Evolutionary conservation across 2,888 invertebrate species (phyloP).

Genomic region (Leptogaster cylindrica): DNA sequence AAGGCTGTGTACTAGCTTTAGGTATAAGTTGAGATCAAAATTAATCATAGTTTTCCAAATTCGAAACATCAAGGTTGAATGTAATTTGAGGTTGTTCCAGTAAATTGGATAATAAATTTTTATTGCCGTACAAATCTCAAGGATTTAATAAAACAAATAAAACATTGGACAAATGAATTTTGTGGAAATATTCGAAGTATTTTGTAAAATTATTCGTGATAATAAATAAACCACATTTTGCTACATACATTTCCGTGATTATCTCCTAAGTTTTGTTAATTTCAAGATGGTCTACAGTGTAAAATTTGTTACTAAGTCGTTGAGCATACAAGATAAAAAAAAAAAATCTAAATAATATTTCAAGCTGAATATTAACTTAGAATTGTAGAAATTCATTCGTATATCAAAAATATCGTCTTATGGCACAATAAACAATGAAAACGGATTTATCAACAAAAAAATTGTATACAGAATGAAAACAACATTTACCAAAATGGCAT

Average conservation of each 20-base stretch:
- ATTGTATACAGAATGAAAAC: slow-evolving; percentile 22
- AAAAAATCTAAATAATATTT: slow-evolving; percentile 17
- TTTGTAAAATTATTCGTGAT: neutral
- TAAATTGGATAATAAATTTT: too few species aligned
- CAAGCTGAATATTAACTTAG: slow-evolving; percentile 21
- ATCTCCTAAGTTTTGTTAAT: too few species aligned
- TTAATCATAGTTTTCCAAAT: neutral
- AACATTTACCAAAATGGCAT: neutral
- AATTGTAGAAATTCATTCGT: slow-evolving; percentile 11
- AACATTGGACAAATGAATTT: too few species aligned
- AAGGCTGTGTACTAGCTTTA: slow-evolving; percentile 8
- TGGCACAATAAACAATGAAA: slow-evolving; percentile 30
- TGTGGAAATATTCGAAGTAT: neutral
- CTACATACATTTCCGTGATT: too few species aligned
- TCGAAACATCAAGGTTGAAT: too few species aligned
- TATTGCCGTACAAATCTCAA: too few species aligned
- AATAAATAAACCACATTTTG: too few species aligned
- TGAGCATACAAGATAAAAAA: slow-evolving; percentile 18
- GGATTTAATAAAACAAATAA: too few species aligned
- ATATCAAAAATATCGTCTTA: slow-evolving; percentile 22
- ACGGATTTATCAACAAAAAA: slow-evolving; percentile 32
- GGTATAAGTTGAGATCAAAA: slow-evolving; percentile 14
- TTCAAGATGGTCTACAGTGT: slow-evolving; percentile 32
- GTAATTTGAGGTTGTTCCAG: too few species aligned
- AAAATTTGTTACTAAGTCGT: slow-evolving; percentile 32